Conservation (phyloP, 2,797 vertebrate species). For the Buceros bicornis region DNA sequence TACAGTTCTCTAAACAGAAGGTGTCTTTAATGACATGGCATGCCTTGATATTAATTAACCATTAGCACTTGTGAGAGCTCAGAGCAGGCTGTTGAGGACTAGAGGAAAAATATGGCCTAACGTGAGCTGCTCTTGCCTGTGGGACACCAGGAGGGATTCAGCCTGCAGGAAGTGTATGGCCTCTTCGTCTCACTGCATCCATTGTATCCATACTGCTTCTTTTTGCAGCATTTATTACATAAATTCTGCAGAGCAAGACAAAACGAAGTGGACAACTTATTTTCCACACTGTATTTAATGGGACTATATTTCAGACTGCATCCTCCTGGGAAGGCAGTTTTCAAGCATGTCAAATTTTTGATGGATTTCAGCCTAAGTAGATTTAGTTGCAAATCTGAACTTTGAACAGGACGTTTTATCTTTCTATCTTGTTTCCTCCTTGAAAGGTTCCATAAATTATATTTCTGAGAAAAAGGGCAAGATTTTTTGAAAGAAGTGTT, state of each 20-base stretch:
- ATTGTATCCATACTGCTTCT: background rate
- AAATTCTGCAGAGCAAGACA: slow-evolving; percentile 36
- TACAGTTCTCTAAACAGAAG: background rate
- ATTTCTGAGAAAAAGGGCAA: slow-evolving; percentile 28
- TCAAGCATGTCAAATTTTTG: background rate
- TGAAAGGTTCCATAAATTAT: slow-evolving; percentile 47
- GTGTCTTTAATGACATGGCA: background rate
- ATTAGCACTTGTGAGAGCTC: background rate
- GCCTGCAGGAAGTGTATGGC: background rate
- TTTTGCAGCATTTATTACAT: slow-evolving; percentile 15
- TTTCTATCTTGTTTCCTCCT: slow-evolving; percentile 47
- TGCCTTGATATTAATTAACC: background rate
- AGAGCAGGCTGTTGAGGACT: background rate
- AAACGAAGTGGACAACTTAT: slow-evolving; percentile 24
- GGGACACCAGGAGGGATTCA: background rate
- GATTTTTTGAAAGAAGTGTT: slow-evolving; percentile 26
- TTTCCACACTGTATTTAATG: background rate
- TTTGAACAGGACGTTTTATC: slow-evolving; percentile 18
- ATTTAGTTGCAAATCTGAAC: slow-evolving; percentile 25
- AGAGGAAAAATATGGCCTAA: background rate
- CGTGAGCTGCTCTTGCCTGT: background rate
- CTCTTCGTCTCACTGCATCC: background rate
- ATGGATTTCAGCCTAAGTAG: slow-evolving; percentile 29
- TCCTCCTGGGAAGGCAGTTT: background rate
- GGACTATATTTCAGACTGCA: background rate